Conservation (phyloP, 2,888 invertebrate genomes). For the Campoplex nolae region DNA sequence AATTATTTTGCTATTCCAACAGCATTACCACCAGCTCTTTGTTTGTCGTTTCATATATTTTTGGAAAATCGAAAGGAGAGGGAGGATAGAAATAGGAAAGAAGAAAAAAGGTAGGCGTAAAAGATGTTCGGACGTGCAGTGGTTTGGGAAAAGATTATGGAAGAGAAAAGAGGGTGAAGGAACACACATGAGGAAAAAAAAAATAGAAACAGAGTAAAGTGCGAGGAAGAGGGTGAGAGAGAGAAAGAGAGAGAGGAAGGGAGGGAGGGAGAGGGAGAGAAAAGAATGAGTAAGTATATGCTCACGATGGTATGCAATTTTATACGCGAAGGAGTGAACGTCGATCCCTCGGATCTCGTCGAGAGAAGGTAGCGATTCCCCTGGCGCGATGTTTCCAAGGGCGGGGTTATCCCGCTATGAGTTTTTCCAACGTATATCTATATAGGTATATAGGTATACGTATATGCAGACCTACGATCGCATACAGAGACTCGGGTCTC, state of each 20-base stretch:
- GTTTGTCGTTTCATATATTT: background rate
- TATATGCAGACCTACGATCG: background rate
- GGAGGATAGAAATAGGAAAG: background rate
- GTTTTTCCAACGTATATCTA: slow-evolving; percentile 7
- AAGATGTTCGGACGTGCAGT: slow-evolving; percentile 46
- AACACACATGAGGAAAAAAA: slow-evolving; percentile 44
- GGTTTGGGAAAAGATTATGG: slow-evolving; percentile 67
- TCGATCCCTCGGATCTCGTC: slow-evolving; percentile 9
- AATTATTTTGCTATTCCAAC: background rate
- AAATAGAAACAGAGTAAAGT: slow-evolving; percentile 44
- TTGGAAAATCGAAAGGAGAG: background rate
- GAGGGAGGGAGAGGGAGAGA: background rate
- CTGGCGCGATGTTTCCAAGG: slow-evolving; percentile 44
- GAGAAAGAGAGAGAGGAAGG: background rate
- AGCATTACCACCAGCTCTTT: background rate
- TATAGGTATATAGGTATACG: background rate
- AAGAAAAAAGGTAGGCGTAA: background rate
- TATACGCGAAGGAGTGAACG: slow-evolving; percentile 57
- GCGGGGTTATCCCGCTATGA: slow-evolving; percentile 50
- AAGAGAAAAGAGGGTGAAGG: background rate
- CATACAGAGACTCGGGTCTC: background rate
- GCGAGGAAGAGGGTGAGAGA: slow-evolving; percentile 16
- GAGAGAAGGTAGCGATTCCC: slow-evolving; percentile 52
- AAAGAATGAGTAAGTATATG: slow-evolving; percentile 1
- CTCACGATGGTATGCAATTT: slow-evolving; percentile 61